These are phyloP conservation scores for Sciurus carolinensis DNA, from an alignment of 2,797 vertebrate species.

Conservation along the genomic window DNA sequence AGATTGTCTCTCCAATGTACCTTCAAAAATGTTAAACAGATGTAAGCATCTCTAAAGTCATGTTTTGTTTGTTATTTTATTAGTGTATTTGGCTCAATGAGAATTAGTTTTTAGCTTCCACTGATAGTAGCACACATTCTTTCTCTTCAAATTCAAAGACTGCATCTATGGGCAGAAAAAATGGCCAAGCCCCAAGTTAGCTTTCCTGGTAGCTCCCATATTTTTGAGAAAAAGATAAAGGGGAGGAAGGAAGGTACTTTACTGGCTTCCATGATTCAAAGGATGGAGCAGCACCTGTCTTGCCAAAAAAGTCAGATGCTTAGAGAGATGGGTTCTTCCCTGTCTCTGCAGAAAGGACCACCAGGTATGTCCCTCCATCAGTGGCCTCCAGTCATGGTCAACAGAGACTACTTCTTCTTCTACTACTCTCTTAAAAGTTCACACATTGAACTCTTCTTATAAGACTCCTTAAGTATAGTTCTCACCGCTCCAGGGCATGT, in stretches of 20 bases:
- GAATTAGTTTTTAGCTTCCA: not conserved
- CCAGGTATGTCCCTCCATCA: too few species aligned
- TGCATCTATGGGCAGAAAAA: not conserved
- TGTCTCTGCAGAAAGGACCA: too few species aligned
- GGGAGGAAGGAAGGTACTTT: not conserved
- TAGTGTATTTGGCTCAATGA: not conserved
- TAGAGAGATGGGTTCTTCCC: not conserved
- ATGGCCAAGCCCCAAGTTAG: not conserved
- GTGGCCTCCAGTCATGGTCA: not conserved
- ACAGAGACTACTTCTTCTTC: not conserved
- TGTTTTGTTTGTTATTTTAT: not conserved
- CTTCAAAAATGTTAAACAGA: not conserved
- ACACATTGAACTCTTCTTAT: not conserved
- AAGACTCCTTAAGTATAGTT: not conserved
- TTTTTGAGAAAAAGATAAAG: not conserved
- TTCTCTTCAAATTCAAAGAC: not conserved
- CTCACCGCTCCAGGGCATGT: not conserved
- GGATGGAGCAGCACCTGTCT: not conserved
- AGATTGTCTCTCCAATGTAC: not conserved
- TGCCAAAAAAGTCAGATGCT: too few species aligned
- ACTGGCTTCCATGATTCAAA: not conserved
- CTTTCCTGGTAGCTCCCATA: not conserved
- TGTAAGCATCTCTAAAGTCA: not conserved
- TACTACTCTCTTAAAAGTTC: not conserved
- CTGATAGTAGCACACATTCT: not conserved